Evolutionary conservation across 2,888 invertebrate species (phyloP).

Genomic region (Limnephilus lunatus): DNA sequence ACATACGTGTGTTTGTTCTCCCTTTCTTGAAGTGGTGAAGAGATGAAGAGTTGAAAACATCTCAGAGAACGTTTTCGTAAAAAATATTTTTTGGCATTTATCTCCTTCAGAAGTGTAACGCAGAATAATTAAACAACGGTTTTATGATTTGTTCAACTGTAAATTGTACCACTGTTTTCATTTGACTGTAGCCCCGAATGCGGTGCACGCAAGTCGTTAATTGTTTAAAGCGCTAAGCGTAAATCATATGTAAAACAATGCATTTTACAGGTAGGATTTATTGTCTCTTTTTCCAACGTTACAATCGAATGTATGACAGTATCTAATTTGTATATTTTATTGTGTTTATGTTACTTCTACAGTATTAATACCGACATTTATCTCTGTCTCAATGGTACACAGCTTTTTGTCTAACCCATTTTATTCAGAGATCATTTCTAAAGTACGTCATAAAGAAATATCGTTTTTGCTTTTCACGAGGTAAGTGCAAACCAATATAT

Average conservation of each 20-base stretch:
- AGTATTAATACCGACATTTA: not conserved
- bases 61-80: not conserved
- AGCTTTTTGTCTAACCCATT: not conserved
- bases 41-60: not conserved
- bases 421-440: slow-evolving; percentile 2
- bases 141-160: not conserved
- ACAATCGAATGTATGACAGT: not conserved
- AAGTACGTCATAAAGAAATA: not conserved
- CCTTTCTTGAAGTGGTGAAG: not conserved
- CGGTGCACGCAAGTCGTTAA: not conserved
- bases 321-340: no score
- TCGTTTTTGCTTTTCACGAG: not conserved
- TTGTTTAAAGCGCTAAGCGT: not conserved
- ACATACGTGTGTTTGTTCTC: not conserved
- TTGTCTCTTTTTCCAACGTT: not conserved
- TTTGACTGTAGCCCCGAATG: not conserved
- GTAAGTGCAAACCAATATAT: not conserved
- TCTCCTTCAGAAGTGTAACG: not conserved
- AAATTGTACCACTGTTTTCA: not conserved
- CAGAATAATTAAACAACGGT: not conserved
- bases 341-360: not conserved
- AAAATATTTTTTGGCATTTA: not conserved
- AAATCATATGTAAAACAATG: not conserved
- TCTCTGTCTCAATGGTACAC: not conserved
- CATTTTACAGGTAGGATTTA: not conserved